Evolutionary conservation across 2,888 invertebrate genomes (phyloP).

Genomic region (Monopis laevigella): DNA sequence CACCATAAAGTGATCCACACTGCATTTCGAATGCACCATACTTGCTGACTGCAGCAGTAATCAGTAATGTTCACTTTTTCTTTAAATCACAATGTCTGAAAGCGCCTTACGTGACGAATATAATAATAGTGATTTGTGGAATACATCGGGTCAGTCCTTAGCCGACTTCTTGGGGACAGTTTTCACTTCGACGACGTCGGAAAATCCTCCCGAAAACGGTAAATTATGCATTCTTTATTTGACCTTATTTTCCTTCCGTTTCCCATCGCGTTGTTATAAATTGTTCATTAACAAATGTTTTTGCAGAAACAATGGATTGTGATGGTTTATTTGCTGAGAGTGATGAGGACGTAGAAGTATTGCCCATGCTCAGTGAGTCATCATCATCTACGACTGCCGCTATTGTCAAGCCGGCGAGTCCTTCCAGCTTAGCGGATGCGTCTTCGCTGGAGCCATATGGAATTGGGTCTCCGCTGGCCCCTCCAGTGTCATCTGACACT

Average conservation of each 20-base stretch:
- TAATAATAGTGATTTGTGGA: conserved; percentile 49
- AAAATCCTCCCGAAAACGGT: conserved; percentile 20
- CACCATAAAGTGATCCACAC: too few species aligned
- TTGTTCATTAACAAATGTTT: conserved; percentile 7
- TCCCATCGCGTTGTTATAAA: too few species aligned
- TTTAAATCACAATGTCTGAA: conserved; percentile 42
- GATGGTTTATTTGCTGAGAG: conserved; percentile 72
- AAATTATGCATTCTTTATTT: too few species aligned
- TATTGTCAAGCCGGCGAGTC: background rate
- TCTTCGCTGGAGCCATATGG: conserved; percentile 30
- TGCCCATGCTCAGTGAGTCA: conserved; percentile 26
- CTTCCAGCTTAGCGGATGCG: background rate
- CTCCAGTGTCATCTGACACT: conserved; percentile 47
- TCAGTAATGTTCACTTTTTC: too few species aligned
- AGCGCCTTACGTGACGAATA: conserved; percentile 45
- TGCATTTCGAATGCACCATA: too few species aligned
- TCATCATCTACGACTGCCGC: conserved; percentile 13
- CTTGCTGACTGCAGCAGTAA: too few species aligned
- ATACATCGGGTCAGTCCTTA: conserved; percentile 60
- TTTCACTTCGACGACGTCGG: conserved; percentile 64
- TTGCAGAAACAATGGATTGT: conserved; percentile 71
- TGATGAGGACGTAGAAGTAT: conserved; percentile 67
- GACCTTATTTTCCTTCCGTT: too few species aligned
- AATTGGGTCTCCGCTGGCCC: conserved; percentile 34
- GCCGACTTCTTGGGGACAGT: conserved; percentile 72